A percentile compares a stretch with the other conserved stretches of the same genome.
Evolutionary conservation across 2,888 invertebrate species (phyloP).

Genomic region (Aromia moschata): DNA sequence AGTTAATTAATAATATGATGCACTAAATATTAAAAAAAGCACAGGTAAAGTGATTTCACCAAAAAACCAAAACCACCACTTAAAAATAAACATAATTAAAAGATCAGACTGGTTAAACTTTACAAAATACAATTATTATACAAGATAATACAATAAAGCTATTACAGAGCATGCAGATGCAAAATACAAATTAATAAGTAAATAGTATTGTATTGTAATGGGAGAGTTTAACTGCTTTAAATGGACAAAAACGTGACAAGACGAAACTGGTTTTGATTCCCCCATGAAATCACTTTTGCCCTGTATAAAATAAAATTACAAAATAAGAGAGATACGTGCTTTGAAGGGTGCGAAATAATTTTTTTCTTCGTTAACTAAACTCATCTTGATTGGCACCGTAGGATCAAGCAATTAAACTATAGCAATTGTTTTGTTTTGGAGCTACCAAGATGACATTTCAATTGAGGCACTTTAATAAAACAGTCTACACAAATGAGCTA

Average conservation of each 20-base stretch:
- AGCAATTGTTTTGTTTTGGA: conserved; percentile 42
- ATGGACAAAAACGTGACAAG: conserved; percentile 22
- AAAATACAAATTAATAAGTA: conserved; percentile 14
- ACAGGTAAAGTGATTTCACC: conserved; percentile 33
- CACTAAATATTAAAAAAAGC: conserved; percentile 30
- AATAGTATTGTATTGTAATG: conserved; percentile 6
- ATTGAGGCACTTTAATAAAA: conserved; percentile 49
- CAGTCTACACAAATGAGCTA: conserved; percentile 50
- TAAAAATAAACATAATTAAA: conserved; percentile 15
- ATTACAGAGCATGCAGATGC: conserved; percentile 18
- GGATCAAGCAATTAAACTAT: conserved; percentile 56
- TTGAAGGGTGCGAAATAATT: conserved; percentile 54
- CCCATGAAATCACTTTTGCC: conserved; percentile 55
- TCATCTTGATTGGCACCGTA: conserved; percentile 54
- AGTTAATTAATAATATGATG: conserved; percentile 21
- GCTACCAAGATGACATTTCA: conserved; percentile 49
- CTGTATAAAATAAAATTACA: conserved; percentile 48
- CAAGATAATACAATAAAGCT: conserved; percentile 12
- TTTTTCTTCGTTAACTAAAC: conserved; percentile 49
- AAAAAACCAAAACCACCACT: conserved; percentile 27
- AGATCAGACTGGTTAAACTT: conserved; percentile 13
- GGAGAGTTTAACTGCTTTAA: conserved; percentile 16
- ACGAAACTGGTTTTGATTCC: conserved; percentile 31
- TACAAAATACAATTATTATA: conserved; percentile 13
- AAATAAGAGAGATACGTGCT: conserved; percentile 58